Conservation (phyloP, 37 sponge, comb jelly and placozoan species). For the Agelas oroides region DNA sequence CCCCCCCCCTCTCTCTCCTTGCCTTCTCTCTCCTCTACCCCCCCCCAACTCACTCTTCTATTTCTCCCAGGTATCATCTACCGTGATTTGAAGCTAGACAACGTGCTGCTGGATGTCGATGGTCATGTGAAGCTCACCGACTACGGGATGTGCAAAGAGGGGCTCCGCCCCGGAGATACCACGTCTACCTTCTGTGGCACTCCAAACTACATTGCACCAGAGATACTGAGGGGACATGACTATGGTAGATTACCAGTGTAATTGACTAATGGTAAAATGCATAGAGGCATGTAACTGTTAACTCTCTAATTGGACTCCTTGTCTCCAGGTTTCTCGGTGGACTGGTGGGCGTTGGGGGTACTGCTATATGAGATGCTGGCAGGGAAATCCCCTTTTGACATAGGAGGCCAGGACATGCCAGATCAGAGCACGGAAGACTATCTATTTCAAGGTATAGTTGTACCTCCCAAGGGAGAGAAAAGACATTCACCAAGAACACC, state of each 20-base stretch:
- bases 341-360: slow-evolving; percentile 99
- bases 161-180: slow-evolving; percentile 89
- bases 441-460: slow-evolving; percentile 90
- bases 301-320: too few species aligned
- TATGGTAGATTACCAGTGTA: slow-evolving; percentile 52
- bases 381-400: slow-evolving; percentile 95
- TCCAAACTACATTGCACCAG: slow-evolving; percentile 98
- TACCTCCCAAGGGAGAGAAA: not conserved
- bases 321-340: slow-evolving; percentile 85
- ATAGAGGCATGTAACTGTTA: too few species aligned
- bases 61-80: slow-evolving; percentile 83
- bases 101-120: slow-evolving; percentile 91
- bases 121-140: slow-evolving; percentile 98
- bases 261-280: too few species aligned
- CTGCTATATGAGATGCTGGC: slow-evolving; percentile 98
- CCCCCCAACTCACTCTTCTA: not conserved
- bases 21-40: not conserved
- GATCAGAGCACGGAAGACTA: slow-evolving; percentile 97
- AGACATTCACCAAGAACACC: too few species aligned
- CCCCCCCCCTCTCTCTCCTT: too few species aligned
- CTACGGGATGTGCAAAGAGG: slow-evolving; percentile 99
- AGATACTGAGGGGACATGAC: slow-evolving; percentile 92
- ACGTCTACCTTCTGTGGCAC: slow-evolving; percentile 99
- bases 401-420: slow-evolving; percentile 86
- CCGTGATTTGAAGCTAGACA: slow-evolving; percentile 96